These are phyloP conservation scores for Nudaria mundana DNA, from an alignment of 2,888 invertebrate species.

Conservation along the genomic window DNA sequence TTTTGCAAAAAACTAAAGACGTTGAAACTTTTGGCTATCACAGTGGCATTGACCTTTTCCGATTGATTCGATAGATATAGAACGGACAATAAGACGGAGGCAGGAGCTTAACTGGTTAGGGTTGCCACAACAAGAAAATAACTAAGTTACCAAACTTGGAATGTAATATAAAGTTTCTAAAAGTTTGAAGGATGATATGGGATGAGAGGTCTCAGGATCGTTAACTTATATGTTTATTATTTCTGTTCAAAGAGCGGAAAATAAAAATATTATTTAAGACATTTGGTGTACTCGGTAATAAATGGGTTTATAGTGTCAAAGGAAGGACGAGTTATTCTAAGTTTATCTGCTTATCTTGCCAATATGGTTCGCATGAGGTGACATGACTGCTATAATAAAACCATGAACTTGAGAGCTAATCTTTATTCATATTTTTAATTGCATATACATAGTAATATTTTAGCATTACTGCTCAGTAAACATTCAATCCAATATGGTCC, in stretches of 20 bases:
- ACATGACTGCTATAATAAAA: too few relatives aligned
- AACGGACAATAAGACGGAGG: slow-evolving; percentile 32
- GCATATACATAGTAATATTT: too few relatives aligned
- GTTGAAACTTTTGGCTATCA: slow-evolving; percentile 40
- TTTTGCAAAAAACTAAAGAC: slow-evolving; percentile 35
- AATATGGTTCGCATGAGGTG: too few relatives aligned
- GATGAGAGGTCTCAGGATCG: slow-evolving; percentile 13
- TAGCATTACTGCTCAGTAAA: too few relatives aligned
- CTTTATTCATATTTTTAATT: too few relatives aligned
- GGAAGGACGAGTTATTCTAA: slow-evolving; percentile 8
- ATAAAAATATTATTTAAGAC: slow-evolving; percentile 17
- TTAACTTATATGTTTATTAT: slow-evolving; percentile 19
- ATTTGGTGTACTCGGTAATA: slow-evolving; percentile 14
- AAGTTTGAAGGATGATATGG: slow-evolving; percentile 10
- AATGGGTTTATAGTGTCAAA: slow-evolving; percentile 14
- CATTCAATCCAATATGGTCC: too few relatives aligned
- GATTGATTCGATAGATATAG: slow-evolving; percentile 45
- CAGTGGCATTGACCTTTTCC: slow-evolving; percentile 39
- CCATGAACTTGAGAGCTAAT: too few relatives aligned
- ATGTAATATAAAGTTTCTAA: slow-evolving; percentile 16
- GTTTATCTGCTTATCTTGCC: too few relatives aligned
- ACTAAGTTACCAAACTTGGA: slow-evolving; percentile 13
- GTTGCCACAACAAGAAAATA: slow-evolving; percentile 13
- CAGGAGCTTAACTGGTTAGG: slow-evolving; percentile 27
- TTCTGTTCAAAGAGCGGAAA: slow-evolving; percentile 10